Percentiles rank a stretch among this genome's conserved stretches.
These are phyloP conservation scores for Thereva unica DNA, from an alignment of 2,888 invertebrate genomes.

Conservation along the genomic window DNA sequence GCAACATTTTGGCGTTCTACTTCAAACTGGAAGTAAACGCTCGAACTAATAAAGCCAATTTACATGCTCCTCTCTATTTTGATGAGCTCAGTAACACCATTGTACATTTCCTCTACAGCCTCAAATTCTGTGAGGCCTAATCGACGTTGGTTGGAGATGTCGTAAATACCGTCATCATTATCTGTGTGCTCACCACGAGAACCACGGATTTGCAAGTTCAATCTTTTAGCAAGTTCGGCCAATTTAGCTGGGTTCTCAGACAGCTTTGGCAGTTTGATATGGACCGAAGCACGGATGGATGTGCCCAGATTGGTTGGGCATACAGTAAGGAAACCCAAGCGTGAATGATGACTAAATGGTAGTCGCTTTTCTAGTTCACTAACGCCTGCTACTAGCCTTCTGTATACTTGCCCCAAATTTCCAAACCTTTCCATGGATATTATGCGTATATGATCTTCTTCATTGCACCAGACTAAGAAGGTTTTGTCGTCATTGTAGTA, in stretches of 20 bases:
- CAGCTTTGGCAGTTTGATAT: constrained; percentile 95
- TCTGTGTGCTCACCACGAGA: constrained; percentile 96
- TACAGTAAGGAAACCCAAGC: constrained; percentile 97
- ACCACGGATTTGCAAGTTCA: constrained; percentile 89
- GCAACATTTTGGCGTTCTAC: not conserved
- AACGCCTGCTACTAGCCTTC: constrained; percentile 85
- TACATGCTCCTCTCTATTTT: constrained; percentile 90
- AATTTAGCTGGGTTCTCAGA: constrained; percentile 87
- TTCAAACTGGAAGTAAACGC: no score
- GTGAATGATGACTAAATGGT: constrained; percentile 93
- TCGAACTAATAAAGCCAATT: constrained; percentile 49
- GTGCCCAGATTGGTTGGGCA: constrained; percentile 99
- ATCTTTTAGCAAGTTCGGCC: constrained; percentile 87
- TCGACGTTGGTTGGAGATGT: constrained; percentile 96
- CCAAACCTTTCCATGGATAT: constrained; percentile 99
- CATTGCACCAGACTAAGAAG: constrained; percentile 97
- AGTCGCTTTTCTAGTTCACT: constrained; percentile 92
- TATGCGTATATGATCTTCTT: constrained; percentile 96
- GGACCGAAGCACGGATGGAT: constrained; percentile 96
- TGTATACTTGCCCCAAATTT: constrained; percentile 87
- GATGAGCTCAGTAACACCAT: constrained; percentile 93
- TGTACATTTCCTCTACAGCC: constrained; percentile 91
- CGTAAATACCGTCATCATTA: constrained; percentile 93
- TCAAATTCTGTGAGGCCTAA: constrained; percentile 96
- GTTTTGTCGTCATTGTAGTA: constrained; percentile 97